phyloP scores from a whole-genome alignment of 2,797 vertebrate species.

The Gallinago nigripennis region DNA sequence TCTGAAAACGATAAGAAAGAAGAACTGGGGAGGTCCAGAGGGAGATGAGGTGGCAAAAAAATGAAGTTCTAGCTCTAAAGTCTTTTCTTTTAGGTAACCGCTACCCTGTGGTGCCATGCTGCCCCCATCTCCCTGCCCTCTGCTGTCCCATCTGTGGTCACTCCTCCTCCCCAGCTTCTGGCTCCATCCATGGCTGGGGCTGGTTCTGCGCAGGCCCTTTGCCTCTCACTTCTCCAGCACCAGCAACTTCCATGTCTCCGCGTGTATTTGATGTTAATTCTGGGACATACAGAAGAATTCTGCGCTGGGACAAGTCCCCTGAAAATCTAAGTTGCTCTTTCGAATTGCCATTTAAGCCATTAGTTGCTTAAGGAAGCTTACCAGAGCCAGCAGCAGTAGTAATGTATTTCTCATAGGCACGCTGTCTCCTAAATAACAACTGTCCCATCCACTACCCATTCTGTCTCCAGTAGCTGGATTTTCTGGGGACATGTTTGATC shows the following conservation, averaged over 20 bases:
- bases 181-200: not conserved
- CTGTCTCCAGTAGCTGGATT: not conserved
- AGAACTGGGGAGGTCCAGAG: not conserved
- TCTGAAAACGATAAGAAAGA: rapidly evolving
- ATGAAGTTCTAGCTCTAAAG: not conserved
- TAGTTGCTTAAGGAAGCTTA: not conserved
- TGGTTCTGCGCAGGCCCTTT: not conserved
- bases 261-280: not conserved
- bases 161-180: not conserved
- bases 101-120: not conserved
- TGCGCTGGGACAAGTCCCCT: not conserved
- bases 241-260: not conserved
- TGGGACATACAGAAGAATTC: not conserved
- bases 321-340: not conserved
- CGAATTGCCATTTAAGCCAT: not conserved
- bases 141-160: not conserved
- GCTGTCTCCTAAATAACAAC: not conserved
- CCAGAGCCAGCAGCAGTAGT: not conserved
- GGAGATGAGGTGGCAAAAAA: not conserved
- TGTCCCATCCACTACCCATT: rapidly evolving
- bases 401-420: not conserved
- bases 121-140: not conserved
- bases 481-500: not conserved
- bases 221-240: not conserved
- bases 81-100: not conserved